phyloP scores from a whole-genome alignment of 2,888 invertebrate species.

The Automeris io region DNA sequence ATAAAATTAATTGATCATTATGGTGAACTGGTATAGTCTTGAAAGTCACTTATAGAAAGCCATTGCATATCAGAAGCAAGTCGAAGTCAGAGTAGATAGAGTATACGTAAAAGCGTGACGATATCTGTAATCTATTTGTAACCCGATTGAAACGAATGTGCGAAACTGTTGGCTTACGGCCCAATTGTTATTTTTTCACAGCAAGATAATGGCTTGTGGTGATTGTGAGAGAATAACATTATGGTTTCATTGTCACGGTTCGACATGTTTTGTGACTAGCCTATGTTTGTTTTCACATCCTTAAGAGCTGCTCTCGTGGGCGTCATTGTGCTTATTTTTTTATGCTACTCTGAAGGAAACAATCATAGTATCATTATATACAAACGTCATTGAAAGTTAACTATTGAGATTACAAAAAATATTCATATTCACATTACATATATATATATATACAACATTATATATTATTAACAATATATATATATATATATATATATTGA shows the following conservation, averaged over 20 bases:
- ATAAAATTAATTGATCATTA: too few relatives aligned
- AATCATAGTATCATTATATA: not conserved
- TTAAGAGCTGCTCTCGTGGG: conserved; percentile 6
- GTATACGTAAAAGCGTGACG: conserved; percentile 33
- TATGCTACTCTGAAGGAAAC: not conserved
- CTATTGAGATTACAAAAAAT: too few relatives aligned
- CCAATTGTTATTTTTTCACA: conserved; percentile 40
- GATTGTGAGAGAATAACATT: conserved; percentile 26
- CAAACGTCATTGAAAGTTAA: too few relatives aligned
- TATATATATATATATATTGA: not conserved
- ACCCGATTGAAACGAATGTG: conserved; percentile 30
- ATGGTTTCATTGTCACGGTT: conserved; percentile 21
- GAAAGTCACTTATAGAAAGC: too few relatives aligned
- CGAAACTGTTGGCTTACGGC: conserved; percentile 37
- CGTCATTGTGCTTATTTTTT: not conserved
- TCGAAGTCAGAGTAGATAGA: not conserved
- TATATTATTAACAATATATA: not conserved
- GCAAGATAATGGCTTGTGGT: conserved; percentile 22
- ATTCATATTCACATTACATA: not conserved
- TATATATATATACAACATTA: not conserved
- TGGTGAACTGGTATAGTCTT: too few relatives aligned
- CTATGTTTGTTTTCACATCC: conserved; percentile 14
- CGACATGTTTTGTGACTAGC: conserved; percentile 17
- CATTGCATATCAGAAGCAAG: not conserved
- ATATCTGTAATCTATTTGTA: conserved; percentile 39